A percentile compares a stretch with the other conserved stretches of the same genome.
Conservation (phyloP, 1,140 invertebrate genomes). For the Drosophila pectinifera region DNA sequence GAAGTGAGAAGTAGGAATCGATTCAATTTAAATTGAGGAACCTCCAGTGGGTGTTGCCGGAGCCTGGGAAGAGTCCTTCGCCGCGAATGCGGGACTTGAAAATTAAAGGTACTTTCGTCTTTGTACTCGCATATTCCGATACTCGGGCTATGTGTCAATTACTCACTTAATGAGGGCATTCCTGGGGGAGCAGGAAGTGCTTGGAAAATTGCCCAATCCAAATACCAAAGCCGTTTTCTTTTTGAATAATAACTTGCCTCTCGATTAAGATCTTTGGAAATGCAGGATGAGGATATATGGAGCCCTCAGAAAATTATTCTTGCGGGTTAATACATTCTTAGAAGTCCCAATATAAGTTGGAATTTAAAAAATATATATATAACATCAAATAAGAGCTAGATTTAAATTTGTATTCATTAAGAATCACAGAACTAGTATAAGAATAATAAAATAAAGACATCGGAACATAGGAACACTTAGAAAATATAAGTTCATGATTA, state of each 20-base stretch:
- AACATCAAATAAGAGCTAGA: background rate
- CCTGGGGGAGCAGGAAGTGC: constrained; percentile 26
- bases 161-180: constrained; percentile 24
- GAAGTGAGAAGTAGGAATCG: constrained; percentile 32
- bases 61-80: constrained; percentile 53
- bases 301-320: background rate
- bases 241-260: background rate
- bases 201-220: background rate
- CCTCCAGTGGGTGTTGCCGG: constrained; percentile 54
- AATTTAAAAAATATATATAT: background rate
- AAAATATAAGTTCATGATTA: too few relatives aligned
- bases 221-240: background rate
- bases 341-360: background rate
- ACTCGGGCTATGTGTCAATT: constrained; percentile 31
- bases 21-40: constrained; percentile 80
- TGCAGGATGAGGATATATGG: background rate
- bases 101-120: constrained; percentile 34
- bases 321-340: background rate
- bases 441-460: too few relatives aligned
- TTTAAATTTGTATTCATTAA: background rate
- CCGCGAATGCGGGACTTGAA: constrained; percentile 38
- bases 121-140: background rate
- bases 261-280: constrained; percentile 2
- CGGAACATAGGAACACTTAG: too few relatives aligned
- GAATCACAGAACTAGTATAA: background rate